Conservation (phyloP, 2,113 vertebrate species). For the Chloropsis cyanopogon region DNA sequence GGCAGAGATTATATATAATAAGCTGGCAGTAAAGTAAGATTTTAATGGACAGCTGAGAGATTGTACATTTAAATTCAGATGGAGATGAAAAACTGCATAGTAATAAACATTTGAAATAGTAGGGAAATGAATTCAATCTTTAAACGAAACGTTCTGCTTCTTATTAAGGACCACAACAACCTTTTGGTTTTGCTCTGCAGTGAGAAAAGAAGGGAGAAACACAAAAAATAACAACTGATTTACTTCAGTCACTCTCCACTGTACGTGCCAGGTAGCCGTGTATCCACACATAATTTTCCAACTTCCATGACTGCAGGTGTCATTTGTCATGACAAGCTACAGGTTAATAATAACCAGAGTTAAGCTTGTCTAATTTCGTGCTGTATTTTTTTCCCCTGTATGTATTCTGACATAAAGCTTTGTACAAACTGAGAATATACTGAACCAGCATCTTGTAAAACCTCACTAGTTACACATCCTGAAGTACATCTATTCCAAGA, state of each 20-base stretch:
- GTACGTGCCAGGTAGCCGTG: neutral
- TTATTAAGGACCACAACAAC: neutral
- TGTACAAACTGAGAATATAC: neutral
- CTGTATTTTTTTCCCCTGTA: neutral
- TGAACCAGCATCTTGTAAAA: neutral
- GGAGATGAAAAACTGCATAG: neutral
- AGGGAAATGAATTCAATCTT: neutral
- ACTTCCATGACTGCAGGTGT: neutral
- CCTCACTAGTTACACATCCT: neutral
- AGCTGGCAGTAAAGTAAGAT: neutral
- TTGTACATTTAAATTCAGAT: neutral
- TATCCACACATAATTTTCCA: neutral
- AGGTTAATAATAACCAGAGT: neutral
- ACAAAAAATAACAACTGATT: neutral
- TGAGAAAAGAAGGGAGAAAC: neutral
- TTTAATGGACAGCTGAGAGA: neutral
- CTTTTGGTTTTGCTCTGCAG: neutral
- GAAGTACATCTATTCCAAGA: neutral
- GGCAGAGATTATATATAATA: neutral
- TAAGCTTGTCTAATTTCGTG: neutral
- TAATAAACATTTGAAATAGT: neutral
- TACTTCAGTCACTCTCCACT: neutral
- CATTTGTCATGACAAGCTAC: neutral
- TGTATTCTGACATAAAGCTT: conserved; percentile 26
- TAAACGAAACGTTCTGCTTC: neutral